phyloP scores from a whole-genome alignment of 2,888 invertebrate species.

The Sussaba pulchella region DNA sequence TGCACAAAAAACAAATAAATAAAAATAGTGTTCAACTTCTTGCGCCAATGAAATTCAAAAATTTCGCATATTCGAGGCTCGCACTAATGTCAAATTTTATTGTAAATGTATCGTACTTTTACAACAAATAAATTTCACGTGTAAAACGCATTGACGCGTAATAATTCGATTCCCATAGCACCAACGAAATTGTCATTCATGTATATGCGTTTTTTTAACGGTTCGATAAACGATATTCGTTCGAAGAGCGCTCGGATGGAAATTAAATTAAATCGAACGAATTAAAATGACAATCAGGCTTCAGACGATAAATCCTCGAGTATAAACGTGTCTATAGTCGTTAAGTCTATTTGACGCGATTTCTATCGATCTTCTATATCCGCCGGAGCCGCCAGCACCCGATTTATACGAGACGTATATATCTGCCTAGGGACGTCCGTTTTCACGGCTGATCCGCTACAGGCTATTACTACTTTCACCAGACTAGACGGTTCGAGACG shows the following conservation, averaged over 20 bases:
- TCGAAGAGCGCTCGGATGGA: neutral
- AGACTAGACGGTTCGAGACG: slow-evolving; percentile 20
- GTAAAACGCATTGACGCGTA: too few species aligned
- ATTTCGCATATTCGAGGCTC: too few species aligned
- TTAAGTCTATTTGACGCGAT: slow-evolving; percentile 27
- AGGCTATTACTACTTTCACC: slow-evolving; percentile 44
- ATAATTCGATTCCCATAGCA: too few species aligned
- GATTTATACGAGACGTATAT: slow-evolving; percentile 21
- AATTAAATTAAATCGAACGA: neutral
- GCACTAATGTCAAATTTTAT: too few species aligned
- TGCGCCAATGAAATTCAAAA: too few species aligned
- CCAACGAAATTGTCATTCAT: too few species aligned
- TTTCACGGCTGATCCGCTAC: slow-evolving; percentile 51
- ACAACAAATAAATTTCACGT: too few species aligned
- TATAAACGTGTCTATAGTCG: slow-evolving; percentile 1
- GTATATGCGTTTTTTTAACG: too few species aligned
- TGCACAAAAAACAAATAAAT: too few species aligned
- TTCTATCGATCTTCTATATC: slow-evolving; percentile 41
- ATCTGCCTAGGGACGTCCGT: slow-evolving; percentile 21
- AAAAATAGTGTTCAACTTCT: too few species aligned
- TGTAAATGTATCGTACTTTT: too few species aligned
- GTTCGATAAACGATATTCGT: neutral
- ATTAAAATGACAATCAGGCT: neutral
- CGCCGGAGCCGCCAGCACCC: slow-evolving; percentile 25
- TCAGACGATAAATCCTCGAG: slow-evolving; percentile 1